Base-by-base conservation (phyloP, 2,888 invertebrate species). In the Apamea monoglypha region DNA sequence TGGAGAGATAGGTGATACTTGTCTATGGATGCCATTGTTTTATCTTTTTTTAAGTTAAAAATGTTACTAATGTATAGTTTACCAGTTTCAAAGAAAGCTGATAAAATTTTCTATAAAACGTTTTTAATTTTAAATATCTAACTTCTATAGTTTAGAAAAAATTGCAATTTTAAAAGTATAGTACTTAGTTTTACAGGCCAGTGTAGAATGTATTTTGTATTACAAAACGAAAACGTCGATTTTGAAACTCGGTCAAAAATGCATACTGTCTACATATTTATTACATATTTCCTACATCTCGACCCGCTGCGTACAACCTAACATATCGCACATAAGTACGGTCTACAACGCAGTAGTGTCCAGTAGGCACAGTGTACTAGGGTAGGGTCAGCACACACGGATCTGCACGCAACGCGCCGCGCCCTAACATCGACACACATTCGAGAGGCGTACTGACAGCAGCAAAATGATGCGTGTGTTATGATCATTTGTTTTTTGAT, bases 341-440 rank as follows among this genome's bases (percentile, higher is more conserved):
- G 29, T 76, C 4, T 67, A 56, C 32, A 53, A 53, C 61, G 8
- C 79, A 68, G 79, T 63, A 68, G n/a, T 68, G 68, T 69, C 84
- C 61, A 56, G 68, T 53, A 36, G 50, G n/a, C 36, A 69, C 47
- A 12, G n/a, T 47, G 56, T 40, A 36, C 78, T 10, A 36, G 47
- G 89, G 91, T 91, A 90, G 91, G 91, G 91, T 92, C 91, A 89
- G 91, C 90, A 90, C 88, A 91, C 84, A 89, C 93, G 93, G 94
- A 93, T 92, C 92, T 92, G 89, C 91, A 92, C 93, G 94, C 94
- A 93, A 92, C 90, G 89, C 80, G 91, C 93, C 89, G 92, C 93
- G 81, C 90, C 86, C 89, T 74, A 74, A 70, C 75, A 56, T 83
- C 92, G 92, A 92, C 93, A 93, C 91, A 94, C 92, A 93, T 93